A percentile compares a stretch with the other conserved stretches of the same genome.
Conservation (phyloP, 2,888 invertebrate species). For the Calliopum simillimum region DNA sequence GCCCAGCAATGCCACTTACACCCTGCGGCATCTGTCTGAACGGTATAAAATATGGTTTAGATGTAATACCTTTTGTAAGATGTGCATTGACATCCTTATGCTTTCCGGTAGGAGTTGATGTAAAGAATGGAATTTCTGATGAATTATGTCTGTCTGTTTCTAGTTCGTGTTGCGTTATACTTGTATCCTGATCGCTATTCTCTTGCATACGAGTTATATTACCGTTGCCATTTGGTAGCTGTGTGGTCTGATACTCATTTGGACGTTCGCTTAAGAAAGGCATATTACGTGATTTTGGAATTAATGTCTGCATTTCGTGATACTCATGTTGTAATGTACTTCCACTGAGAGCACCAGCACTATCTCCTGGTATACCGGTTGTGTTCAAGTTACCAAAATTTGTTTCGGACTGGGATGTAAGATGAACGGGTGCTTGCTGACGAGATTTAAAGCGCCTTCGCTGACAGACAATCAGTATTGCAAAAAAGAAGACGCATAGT, state of each 20-base stretch:
- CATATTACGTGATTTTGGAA: slow-evolving; percentile 58
- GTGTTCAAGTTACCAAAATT: slow-evolving; percentile 62
- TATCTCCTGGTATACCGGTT: slow-evolving; percentile 59
- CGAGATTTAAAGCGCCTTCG: slow-evolving; percentile 62
- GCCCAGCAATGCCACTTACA: slow-evolving; percentile 49
- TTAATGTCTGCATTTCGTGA: slow-evolving; percentile 67
- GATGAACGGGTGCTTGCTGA: slow-evolving; percentile 58
- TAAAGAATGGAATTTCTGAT: slow-evolving; percentile 58
- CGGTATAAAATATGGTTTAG: slow-evolving; percentile 59
- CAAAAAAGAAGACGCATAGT: slow-evolving; percentile 61
- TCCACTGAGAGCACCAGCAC: slow-evolving; percentile 61
- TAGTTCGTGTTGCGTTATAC: slow-evolving; percentile 38
- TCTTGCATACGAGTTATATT: slow-evolving; percentile 40
- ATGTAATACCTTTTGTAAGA: slow-evolving; percentile 12
- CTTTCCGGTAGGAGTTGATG: slow-evolving; percentile 51
- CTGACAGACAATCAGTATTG: slow-evolving; percentile 61
- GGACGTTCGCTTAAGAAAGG: slow-evolving; percentile 56
- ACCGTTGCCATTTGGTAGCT: slow-evolving; percentile 56
- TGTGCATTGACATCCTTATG: slow-evolving; percentile 5
- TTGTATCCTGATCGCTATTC: slow-evolving; percentile 28
- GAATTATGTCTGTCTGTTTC: slow-evolving; percentile 48
- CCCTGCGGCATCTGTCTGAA: slow-evolving; percentile 57
- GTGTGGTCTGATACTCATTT: slow-evolving; percentile 57
- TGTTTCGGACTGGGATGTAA: slow-evolving; percentile 62
- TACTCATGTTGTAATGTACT: slow-evolving; percentile 62